phyloP scores from a whole-genome alignment of 1,140 invertebrate species.

The Drosophila bipectinata region DNA sequence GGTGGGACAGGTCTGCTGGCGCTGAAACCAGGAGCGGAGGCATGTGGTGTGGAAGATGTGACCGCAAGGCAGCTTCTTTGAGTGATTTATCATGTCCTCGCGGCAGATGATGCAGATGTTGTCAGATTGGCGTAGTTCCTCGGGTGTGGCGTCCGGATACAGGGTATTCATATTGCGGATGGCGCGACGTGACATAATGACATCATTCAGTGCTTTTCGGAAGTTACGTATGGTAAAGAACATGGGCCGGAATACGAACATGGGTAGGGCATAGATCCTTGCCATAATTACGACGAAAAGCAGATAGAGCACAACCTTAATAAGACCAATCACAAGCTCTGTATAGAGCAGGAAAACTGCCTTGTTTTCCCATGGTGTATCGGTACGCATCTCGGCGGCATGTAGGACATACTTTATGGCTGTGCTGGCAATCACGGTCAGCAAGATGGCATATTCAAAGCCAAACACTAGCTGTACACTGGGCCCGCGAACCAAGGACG shows the following conservation, averaged over 20 bases:
- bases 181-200: constrained; percentile 97
- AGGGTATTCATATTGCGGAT: constrained; percentile 99
- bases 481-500: constrained; percentile 96
- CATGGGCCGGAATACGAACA: constrained; percentile 99
- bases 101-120: constrained; percentile 99
- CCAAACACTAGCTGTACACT: constrained; percentile 99
- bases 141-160: constrained; percentile 97
- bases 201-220: constrained; percentile 99
- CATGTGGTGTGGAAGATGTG: constrained; percentile 99
- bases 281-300: constrained; percentile 98
- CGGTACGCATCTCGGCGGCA: constrained; percentile 96
- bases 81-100: constrained; percentile 88
- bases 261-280: constrained; percentile 97
- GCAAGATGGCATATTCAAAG: constrained; percentile 99
- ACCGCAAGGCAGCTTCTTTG: constrained; percentile 99
- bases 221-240: constrained; percentile 99
- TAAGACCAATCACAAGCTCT: constrained; percentile 96
- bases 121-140: constrained; percentile 96
- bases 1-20: constrained; percentile 99
- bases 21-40: constrained; percentile 99
- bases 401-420: constrained; percentile 98
- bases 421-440: constrained; percentile 97
- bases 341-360: constrained; percentile 98
- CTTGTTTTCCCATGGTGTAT: constrained; percentile 99
- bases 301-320: constrained; percentile 96